Percentiles rank a stretch among this genome's conserved stretches.
Conservation (phyloP, 1,140 invertebrate genomes). For the Pogonomyrmex barbatus region DNA sequence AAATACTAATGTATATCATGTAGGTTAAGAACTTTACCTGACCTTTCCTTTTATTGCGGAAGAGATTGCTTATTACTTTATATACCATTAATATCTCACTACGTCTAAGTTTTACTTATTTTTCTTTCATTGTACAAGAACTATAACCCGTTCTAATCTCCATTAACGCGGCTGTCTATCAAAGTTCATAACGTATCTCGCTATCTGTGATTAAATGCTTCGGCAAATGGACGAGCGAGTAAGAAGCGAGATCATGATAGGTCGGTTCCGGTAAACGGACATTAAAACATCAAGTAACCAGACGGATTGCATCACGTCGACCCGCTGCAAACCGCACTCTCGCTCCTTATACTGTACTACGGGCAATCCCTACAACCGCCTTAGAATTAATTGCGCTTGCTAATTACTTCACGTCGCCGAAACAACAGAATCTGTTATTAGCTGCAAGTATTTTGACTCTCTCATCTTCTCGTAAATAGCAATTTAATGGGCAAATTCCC, state of each 20-base stretch:
- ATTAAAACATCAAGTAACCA: slow-evolving; percentile 54
- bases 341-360: slow-evolving; percentile 52
- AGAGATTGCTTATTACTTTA: slow-evolving; percentile 22
- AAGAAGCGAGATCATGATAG: slow-evolving; percentile 54
- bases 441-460: slow-evolving; percentile 63
- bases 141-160: slow-evolving; percentile 17
- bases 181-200: slow-evolving; percentile 25
- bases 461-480: slow-evolving; percentile 1
- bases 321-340: slow-evolving; percentile 67
- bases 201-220: slow-evolving; percentile 63
- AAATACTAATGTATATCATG: background rate
- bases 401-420: slow-evolving; percentile 75
- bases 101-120: background rate
- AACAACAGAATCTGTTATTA: slow-evolving; percentile 77
- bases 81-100: background rate
- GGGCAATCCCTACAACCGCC: slow-evolving; percentile 70
- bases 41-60: background rate
- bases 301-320: slow-evolving; percentile 66
- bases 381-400: slow-evolving; percentile 77
- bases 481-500: slow-evolving; percentile 58
- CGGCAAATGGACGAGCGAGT: slow-evolving; percentile 44
- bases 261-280: slow-evolving; percentile 39
- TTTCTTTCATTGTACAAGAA: background rate
- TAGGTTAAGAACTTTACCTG: background rate
- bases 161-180: slow-evolving; percentile 43